Base-by-base conservation (phyloP, 2,888 invertebrate genomes). In the Heteromurus nitidus region DNA sequence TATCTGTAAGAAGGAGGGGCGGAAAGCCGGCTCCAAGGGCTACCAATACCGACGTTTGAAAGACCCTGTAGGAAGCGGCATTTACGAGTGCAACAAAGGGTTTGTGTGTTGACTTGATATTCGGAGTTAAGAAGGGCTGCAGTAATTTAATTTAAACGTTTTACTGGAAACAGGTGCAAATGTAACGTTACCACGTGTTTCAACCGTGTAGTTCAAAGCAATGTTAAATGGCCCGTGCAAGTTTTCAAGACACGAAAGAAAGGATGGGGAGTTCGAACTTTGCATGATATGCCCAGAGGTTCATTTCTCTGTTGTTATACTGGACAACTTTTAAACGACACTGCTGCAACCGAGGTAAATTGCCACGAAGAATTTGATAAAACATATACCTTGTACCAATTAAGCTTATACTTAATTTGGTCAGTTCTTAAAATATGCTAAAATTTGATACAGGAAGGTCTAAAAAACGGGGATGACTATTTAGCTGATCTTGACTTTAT, bases 401-500 rank as follows among this genome's bases (percentile, higher is more conserved):
- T n/a, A n/a, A n/a, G n/a, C n/a, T n/a, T n/a, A n/a, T n/a, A n/a
- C n/a, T 47, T 47, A 16, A 47, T 16, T 47, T 16, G 47, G n/a
- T n/a, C n/a, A n/a, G n/a, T n/a, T 11, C 1, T 30, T 74, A 18
- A 26, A 64, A 64, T 7, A 84, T 36, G 5, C 36, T 36, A 13
- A 47, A 11, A 11, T 47, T 47, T 47, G 3, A 3, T 50, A 2
- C 18, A 94, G 91, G 90, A 90, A 83, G 97, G 97, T 0, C 91
- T 95, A 86, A 93, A 94, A 88, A 95, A 95, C 86, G 98, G 98
- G 0, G 98, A 98, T 89, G 97, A 98, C 88, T 99, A 99, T 88
- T 92, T 98, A 72, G 98, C 99, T 0, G 99, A 99, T 88, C 89
- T 99, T 86, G 99, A 99, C 90, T 96, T 97, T 88, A 97, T 99